phyloP scores from a whole-genome alignment of 1,140 invertebrate species.

The Pogonomyrmex barbatus region DNA sequence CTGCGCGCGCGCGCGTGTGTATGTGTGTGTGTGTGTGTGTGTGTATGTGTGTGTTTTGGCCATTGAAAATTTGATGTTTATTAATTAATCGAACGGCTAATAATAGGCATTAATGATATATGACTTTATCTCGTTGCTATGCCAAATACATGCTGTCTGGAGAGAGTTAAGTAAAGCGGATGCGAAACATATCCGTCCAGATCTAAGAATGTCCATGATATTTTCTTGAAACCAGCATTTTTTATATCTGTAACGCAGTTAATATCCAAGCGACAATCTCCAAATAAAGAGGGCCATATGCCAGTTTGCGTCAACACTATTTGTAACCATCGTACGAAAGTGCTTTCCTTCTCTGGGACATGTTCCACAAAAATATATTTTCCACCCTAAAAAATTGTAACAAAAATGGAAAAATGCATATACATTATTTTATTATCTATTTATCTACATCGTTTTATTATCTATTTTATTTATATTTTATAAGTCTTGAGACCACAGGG shows the following conservation, averaged over 20 bases:
- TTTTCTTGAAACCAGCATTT: conserved; percentile 75
- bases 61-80: neutral
- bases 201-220: conserved; percentile 73
- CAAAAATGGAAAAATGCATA: neutral
- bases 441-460: neutral
- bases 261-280: conserved; percentile 78
- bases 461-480: neutral
- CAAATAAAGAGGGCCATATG: conserved; percentile 82
- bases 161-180: conserved; percentile 77
- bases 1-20: neutral
- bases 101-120: neutral
- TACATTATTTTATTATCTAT: no score
- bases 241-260: conserved; percentile 78
- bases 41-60: neutral
- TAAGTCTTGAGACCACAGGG: neutral
- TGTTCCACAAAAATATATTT: conserved; percentile 83
- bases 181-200: conserved; percentile 80
- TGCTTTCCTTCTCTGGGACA: conserved; percentile 76
- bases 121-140: conserved; percentile 76
- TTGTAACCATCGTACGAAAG: conserved; percentile 77
- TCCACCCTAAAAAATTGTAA: conserved; percentile 75
- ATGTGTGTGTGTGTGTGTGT: neutral
- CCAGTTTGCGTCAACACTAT: conserved; percentile 76
- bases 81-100: neutral
- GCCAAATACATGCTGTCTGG: conserved; percentile 79